Percentiles rank a stretch among this genome's conserved stretches.
These are phyloP conservation scores for Rhagonycha fulva DNA, from an alignment of 2,888 invertebrate genomes.

Conservation along the genomic window DNA sequence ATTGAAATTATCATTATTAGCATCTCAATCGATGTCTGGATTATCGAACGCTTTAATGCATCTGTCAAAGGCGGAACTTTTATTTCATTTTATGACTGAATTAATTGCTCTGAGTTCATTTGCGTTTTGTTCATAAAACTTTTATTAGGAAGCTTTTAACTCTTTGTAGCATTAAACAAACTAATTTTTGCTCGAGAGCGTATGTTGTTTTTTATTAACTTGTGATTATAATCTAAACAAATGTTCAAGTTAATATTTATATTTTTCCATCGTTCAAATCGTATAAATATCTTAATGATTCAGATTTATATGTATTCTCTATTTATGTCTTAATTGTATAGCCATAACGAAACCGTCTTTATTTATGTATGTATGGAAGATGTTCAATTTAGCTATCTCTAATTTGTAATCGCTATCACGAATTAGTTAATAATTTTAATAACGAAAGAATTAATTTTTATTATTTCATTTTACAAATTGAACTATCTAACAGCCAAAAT, in stretches of 20 bases:
- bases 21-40: conserved; percentile 47
- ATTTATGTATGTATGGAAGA: background rate
- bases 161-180: conserved; percentile 26
- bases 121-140: conserved; percentile 29
- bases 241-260: conserved; percentile 13
- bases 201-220: conserved; percentile 14
- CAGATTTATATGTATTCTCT: conserved; percentile 25
- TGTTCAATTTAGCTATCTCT: background rate
- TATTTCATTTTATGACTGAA: conserved; percentile 45
- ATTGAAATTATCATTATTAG: conserved; percentile 44
- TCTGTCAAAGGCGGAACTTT: conserved; percentile 48
- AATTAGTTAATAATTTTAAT: background rate
- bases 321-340: conserved; percentile 30
- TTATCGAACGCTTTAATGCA: conserved; percentile 48
- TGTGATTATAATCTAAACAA: conserved; percentile 14
- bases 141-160: conserved; percentile 29
- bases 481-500: too few species aligned
- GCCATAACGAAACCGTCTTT: background rate
- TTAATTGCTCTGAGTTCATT: conserved; percentile 43
- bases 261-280: conserved; percentile 15
- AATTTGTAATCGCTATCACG: background rate
- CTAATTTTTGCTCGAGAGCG: conserved; percentile 21
- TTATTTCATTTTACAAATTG: too few species aligned
- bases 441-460: too few species aligned
- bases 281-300: conserved; percentile 27